These are phyloP conservation scores for Morone saxatilis DNA, from an alignment of 2,113 vertebrate genomes.

Conservation along the genomic window DNA sequence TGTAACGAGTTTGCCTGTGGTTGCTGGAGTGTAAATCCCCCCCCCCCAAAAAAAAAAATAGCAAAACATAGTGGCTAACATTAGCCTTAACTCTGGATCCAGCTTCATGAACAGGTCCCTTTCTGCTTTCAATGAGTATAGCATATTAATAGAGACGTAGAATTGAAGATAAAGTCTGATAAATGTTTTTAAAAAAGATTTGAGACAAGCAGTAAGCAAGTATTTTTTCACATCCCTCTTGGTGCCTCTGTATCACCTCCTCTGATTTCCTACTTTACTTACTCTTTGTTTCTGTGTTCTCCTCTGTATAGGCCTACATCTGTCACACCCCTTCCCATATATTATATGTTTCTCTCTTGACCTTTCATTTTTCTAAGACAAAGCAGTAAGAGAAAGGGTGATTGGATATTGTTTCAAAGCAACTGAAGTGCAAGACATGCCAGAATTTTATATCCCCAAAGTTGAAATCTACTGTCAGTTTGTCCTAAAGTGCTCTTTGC, in stretches of 20 bases:
- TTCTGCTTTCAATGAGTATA: neutral
- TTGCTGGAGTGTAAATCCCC: too few relatives aligned
- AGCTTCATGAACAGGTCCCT: neutral
- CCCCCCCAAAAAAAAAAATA: too few relatives aligned
- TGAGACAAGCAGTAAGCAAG: neutral
- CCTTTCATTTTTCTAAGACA: constrained; percentile 16
- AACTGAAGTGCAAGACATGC: constrained; percentile 6
- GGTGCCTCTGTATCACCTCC: neutral
- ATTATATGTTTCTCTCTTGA: constrained; percentile 21
- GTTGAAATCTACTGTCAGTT: constrained; percentile 43
- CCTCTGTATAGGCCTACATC: constrained; percentile 17
- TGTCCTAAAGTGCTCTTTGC: constrained; percentile 29
- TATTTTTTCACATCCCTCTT: neutral
- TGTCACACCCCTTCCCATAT: constrained; percentile 20
- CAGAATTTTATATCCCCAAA: constrained; percentile 20
- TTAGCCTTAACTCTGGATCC: too few relatives aligned
- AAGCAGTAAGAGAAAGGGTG: constrained; percentile 9
- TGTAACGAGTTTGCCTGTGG: too few relatives aligned
- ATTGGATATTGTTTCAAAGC: constrained; percentile 54
- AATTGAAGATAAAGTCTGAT: neutral
- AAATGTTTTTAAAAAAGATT: neutral
- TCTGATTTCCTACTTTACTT: neutral
- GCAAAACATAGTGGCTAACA: too few relatives aligned
- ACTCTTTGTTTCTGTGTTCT: constrained; percentile 5
- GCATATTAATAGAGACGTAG: neutral